Base-by-base conservation (phyloP, 2,113 vertebrate genomes). In the Gambusia holbrooki region DNA sequence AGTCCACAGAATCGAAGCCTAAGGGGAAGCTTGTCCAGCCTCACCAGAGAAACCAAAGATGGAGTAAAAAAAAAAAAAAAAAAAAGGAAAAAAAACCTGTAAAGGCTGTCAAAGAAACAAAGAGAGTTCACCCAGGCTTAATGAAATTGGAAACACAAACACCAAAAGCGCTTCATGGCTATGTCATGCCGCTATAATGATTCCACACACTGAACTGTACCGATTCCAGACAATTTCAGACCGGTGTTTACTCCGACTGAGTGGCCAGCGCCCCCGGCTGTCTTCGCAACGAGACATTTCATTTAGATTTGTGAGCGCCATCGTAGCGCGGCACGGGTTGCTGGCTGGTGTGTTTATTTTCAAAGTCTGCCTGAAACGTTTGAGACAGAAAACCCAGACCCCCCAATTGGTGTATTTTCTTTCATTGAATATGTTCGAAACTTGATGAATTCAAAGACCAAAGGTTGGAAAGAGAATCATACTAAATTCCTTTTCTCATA, bases 241-340 rank as follows among this genome's bases (percentile, higher is more conserved):
- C 87, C 82, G 82, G 80, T 79, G 83, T 91, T 88, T 86, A 84
- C 90, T 83, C 73, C 22, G 4, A 82, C 65, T 79, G 85, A 78
- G 70, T 80, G 77, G 74, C 71, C 79, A 64, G 63, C 3, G 81
- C 84, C 89, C 69, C 62, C 35, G 74, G 85, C 82, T 45, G 74
- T 88, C 73, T 19, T 30, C 62, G 71, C 80, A 83, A 83, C 68
- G 82, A 54, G 78, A 81, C 69, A 12, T 90, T 88, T 80, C 74
- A 85, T 89, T 92, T 85, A 82, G 82, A 86, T 77, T 80, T 76
- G 67, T 82, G 75, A 66, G 66, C 27, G 22, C 79, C 66, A 71
- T 86, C 77, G 66, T 30, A 71, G 51, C 5, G 25, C n/a, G 12
- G 64, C 30, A 9, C 1, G 17, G 28, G 22, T 14, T 11, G 22